Conservation (phyloP, 2,797 vertebrate genomes). For the Sebastes minor region DNA sequence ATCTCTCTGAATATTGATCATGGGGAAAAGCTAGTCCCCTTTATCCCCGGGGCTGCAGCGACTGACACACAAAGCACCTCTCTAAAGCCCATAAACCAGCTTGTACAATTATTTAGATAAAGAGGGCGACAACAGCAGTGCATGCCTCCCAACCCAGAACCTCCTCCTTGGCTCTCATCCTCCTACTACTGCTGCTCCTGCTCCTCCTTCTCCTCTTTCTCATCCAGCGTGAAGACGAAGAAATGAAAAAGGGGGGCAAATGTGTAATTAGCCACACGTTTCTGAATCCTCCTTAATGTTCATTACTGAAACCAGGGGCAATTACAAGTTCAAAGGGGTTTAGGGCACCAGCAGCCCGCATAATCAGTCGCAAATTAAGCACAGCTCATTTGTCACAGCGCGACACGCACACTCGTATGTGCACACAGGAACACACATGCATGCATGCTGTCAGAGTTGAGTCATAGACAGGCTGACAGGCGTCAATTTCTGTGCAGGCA, state of each 20-base stretch:
- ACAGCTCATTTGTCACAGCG: conserved; percentile 95
- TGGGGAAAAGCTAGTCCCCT: conserved; percentile 77
- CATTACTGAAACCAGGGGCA: conserved; percentile 99
- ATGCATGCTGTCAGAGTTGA: conserved; percentile 89
- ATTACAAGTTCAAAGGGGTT: conserved; percentile 99
- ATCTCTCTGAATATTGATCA: conserved; percentile 95
- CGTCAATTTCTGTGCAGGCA: conserved; percentile 92
- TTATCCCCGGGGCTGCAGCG: conserved; percentile 84
- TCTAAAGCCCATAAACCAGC: conserved; percentile 85
- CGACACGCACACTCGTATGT: conserved; percentile 75
- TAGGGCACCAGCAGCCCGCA: conserved; percentile 96
- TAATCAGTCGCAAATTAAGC: conserved; percentile 98
- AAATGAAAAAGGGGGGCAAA: conserved; percentile 83
- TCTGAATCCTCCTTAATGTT: conserved; percentile 97
- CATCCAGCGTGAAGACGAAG: conserved; percentile 58
- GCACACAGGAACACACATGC: conserved; percentile 68
- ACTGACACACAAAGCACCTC: conserved; percentile 82
- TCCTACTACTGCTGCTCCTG: conserved; percentile 46
- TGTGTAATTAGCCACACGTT: conserved; percentile 95
- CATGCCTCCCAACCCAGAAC: conserved; percentile 79
- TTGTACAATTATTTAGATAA: conserved; percentile 89
- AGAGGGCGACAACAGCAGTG: conserved; percentile 81
- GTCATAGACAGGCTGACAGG: conserved; percentile 92
- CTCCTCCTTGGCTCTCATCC: conserved; percentile 70
- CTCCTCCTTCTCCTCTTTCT: conserved; percentile 67